Conservation (phyloP, 2,113 vertebrate genomes). For the Pithys albifrons region DNA sequence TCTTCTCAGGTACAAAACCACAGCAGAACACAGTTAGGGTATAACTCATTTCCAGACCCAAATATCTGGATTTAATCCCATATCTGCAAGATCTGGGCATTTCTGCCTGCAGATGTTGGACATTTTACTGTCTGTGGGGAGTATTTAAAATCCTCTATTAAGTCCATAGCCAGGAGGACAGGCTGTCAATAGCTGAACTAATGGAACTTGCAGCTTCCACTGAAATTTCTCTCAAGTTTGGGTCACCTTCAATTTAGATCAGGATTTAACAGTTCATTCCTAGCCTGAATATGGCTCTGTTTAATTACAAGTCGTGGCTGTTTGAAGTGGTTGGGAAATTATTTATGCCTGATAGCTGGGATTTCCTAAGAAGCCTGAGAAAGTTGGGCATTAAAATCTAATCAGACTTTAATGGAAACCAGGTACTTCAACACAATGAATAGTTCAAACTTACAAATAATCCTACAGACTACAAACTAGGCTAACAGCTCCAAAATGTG, state of each 20-base stretch:
- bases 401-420: conserved; percentile 57
- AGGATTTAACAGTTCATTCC: conserved; percentile 24
- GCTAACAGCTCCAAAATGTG: conserved; percentile 10
- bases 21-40: background rate
- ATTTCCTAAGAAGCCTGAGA: conserved; percentile 25
- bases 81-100: background rate
- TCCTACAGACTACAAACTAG: conserved; percentile 7
- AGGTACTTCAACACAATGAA: conserved; percentile 51
- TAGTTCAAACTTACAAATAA: conserved; percentile 46
- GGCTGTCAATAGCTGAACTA: background rate
- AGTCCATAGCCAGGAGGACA: background rate
- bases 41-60: background rate
- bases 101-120: background rate
- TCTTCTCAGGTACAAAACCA: background rate
- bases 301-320: conserved; percentile 4
- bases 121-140: background rate
- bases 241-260: conserved; percentile 32
- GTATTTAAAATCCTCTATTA: background rate
- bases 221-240: conserved; percentile 18
- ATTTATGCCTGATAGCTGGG: conserved; percentile 48
- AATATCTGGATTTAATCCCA: background rate
- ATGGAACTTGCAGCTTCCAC: background rate
- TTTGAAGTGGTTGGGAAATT: conserved; percentile 52
- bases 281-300: background rate
- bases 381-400: conserved; percentile 55